Conservation (phyloP, 1,140 invertebrate species). For the Vollenhovia emeryi region DNA sequence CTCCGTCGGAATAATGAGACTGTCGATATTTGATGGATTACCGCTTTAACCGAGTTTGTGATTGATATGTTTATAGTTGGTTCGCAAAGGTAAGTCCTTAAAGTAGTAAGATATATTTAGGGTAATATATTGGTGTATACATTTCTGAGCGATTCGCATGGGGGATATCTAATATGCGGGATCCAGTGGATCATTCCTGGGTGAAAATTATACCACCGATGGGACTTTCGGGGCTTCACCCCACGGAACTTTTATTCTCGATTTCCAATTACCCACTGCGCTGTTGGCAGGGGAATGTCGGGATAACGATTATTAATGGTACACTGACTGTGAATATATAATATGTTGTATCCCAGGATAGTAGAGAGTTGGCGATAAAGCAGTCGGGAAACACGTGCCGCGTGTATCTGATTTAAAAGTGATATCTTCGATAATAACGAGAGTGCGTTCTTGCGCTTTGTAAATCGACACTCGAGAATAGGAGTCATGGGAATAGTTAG, state of each 20-base stretch:
- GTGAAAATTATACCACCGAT: slow-evolving; percentile 31
- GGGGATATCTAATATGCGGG: not conserved
- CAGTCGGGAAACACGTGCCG: slow-evolving; percentile 42
- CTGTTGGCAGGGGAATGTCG: slow-evolving; percentile 27
- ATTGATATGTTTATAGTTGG: slow-evolving; percentile 43
- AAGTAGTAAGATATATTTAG: slow-evolving; percentile 19
- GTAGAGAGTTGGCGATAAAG: slow-evolving; percentile 2
- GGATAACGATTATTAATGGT: slow-evolving; percentile 70
- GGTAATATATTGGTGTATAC: slow-evolving; percentile 19
- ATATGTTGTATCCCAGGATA: slow-evolving; percentile 23
- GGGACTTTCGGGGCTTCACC: slow-evolving; percentile 50
- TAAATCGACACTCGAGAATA: too few relatives aligned
- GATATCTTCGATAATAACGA: slow-evolving; percentile 42
- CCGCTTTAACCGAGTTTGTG: slow-evolving; percentile 32
- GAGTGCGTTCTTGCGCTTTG: slow-evolving; percentile 6
- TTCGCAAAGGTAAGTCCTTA: slow-evolving; percentile 20
- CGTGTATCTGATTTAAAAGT: not conserved
- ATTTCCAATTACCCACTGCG: slow-evolving; percentile 58
- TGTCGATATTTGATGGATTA: slow-evolving; percentile 37
- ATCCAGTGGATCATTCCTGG: slow-evolving; percentile 21
- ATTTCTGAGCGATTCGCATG: not conserved
- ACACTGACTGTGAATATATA: slow-evolving; percentile 53
- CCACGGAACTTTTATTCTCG: slow-evolving; percentile 13
- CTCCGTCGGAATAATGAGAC: slow-evolving; percentile 16
- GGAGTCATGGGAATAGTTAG: not conserved